Conservation (phyloP, 2,797 vertebrate genomes). For the Centroberyx gerrardi region DNA sequence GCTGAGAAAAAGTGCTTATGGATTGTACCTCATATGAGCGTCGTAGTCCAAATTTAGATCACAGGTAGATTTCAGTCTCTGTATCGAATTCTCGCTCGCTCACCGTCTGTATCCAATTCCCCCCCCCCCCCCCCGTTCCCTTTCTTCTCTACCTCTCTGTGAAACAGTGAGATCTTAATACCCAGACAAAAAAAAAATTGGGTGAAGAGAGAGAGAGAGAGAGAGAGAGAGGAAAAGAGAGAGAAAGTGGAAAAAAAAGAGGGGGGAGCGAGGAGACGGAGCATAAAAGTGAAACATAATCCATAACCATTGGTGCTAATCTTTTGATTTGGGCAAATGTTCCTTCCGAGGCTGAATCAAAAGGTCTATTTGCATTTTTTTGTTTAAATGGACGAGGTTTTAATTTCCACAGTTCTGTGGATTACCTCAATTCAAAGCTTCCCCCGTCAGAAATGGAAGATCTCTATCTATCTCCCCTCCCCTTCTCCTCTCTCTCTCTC, state of each 20-base stretch:
- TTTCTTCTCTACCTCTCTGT: conserved; percentile 30
- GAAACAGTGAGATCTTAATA: conserved; percentile 53
- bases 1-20: conserved; percentile 21
- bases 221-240: conserved; percentile 10
- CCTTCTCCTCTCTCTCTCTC: conserved; percentile 3
- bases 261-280: conserved; percentile 25
- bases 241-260: conserved; percentile 20
- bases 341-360: conserved; percentile 74
- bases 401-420: conserved; percentile 80
- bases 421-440: conserved; percentile 80
- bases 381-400: conserved; percentile 68
- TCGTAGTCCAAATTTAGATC: conserved; percentile 55
- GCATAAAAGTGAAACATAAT: conserved; percentile 76
- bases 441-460: conserved; percentile 72
- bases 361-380: conserved; percentile 77
- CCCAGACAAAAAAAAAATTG: conserved; percentile 42
- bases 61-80: conserved; percentile 49
- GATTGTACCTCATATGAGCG: not conserved
- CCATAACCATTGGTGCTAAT: conserved; percentile 72
- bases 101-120: not conserved
- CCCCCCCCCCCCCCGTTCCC: not conserved
- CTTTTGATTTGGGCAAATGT: conserved; percentile 75
- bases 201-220: conserved; percentile 14
- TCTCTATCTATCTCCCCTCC: conserved; percentile 66
- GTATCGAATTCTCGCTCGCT: conserved; percentile 29